Evolutionary conservation across 2,888 invertebrate genomes (phyloP).

Genomic region (Cantharis nigra): DNA sequence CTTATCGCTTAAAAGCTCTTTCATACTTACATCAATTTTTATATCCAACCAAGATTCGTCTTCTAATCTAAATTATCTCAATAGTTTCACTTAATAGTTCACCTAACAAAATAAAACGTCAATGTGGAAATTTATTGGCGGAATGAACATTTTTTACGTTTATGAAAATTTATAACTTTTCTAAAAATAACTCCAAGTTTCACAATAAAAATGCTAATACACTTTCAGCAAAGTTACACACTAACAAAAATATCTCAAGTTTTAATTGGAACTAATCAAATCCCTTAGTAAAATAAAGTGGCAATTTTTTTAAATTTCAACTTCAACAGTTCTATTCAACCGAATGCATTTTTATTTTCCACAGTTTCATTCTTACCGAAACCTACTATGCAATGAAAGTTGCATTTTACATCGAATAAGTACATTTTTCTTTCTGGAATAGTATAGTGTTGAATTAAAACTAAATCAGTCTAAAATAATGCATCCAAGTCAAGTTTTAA

Average conservation of each 20-base stretch:
- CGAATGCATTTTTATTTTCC: not conserved
- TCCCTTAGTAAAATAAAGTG: not conserved
- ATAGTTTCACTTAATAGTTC: not conserved
- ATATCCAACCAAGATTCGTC: not conserved
- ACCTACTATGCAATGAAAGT: not conserved
- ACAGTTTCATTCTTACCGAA: not conserved
- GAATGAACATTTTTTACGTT: not conserved
- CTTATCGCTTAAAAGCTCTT: not conserved
- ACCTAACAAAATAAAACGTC: not conserved
- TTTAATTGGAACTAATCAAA: not conserved
- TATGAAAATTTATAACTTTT: not conserved
- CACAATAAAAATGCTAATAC: not conserved
- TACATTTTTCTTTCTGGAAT: not conserved
- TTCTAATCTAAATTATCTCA: not conserved
- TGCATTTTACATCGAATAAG: not conserved
- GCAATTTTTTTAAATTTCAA: not conserved
- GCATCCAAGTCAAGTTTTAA: not conserved
- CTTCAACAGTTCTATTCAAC: not conserved
- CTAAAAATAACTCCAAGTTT: not conserved
- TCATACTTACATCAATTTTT: not conserved
- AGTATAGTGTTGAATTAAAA: not conserved
- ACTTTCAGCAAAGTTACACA: not conserved
- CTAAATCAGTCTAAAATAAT: not conserved
- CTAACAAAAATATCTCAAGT: not conserved
- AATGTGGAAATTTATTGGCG: not conserved